Percentiles rank a stretch among this genome's conserved stretches.
These are phyloP conservation scores for Oxytorus armatus DNA, from an alignment of 2,888 invertebrate species.

Conservation along the genomic window DNA sequence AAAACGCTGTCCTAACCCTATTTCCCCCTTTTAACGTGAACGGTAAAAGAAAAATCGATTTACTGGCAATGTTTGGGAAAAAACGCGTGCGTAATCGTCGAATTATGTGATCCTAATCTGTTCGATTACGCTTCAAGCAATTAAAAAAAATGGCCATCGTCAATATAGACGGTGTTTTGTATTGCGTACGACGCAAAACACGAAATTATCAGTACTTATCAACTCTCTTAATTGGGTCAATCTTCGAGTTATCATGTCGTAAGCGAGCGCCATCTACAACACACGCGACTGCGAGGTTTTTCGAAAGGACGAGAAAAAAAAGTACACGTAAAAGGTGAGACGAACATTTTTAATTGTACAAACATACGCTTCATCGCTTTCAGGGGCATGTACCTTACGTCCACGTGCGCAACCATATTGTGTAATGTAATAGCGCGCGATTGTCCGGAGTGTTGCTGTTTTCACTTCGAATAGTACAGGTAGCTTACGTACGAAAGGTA, in stretches of 20 bases:
- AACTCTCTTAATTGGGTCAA: slow-evolving; percentile 25
- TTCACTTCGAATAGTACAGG: slow-evolving; percentile 5
- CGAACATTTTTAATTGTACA: background rate
- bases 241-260: background rate
- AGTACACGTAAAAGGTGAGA: background rate
- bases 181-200: slow-evolving; percentile 1
- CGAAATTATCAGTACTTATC: slow-evolving; percentile 3
- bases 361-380: slow-evolving; percentile 37
- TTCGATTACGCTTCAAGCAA: slow-evolving; percentile 32
- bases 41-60: too few relatives aligned
- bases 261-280: slow-evolving; percentile 23
- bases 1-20: too few relatives aligned
- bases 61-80: too few relatives aligned
- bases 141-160: slow-evolving; percentile 25
- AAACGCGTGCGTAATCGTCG: too few relatives aligned
- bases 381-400: slow-evolving; percentile 18
- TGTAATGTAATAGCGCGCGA: slow-evolving; percentile 58
- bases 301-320: slow-evolving; percentile 19
- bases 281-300: too few relatives aligned
- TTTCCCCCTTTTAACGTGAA: too few relatives aligned
- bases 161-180: too few relatives aligned
- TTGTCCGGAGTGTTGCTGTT: slow-evolving; percentile 38
- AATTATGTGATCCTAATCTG: too few relatives aligned
- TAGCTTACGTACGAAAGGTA: slow-evolving; percentile 37
- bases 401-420: slow-evolving; percentile 65